These are phyloP conservation scores for Lampropteryx suffumata DNA, from an alignment of 2,888 invertebrate genomes.

Conservation along the genomic window DNA sequence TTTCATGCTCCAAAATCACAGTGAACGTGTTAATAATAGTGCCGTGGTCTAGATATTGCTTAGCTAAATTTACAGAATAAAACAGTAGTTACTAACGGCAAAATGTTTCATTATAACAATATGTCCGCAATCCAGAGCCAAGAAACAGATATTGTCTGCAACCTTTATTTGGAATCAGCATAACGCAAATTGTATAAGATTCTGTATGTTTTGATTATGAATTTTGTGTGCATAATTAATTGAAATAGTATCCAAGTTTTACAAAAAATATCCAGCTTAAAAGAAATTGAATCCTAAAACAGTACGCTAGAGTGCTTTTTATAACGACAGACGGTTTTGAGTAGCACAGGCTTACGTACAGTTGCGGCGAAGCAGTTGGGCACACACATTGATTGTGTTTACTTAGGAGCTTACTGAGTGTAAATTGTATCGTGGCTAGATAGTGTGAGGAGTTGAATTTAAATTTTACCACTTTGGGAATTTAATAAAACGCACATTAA, in stretches of 20 bases:
- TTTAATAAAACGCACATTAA: neutral
- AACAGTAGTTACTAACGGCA: too few relatives aligned
- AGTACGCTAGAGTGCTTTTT: constrained; percentile 3
- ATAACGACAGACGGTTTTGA: neutral
- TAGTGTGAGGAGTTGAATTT: constrained; percentile 21
- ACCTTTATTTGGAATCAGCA: too few relatives aligned
- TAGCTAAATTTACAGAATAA: constrained; percentile 17
- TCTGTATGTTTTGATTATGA: too few relatives aligned
- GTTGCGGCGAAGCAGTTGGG: constrained; percentile 24
- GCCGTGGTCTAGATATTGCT: constrained; percentile 31
- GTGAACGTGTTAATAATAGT: constrained; percentile 20
- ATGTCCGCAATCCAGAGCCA: too few relatives aligned
- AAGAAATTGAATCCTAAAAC: too few relatives aligned
- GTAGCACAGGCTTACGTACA: constrained; percentile 1
- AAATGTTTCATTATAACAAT: too few relatives aligned
- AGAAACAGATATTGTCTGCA: too few relatives aligned
- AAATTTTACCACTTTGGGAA: constrained; percentile 9
- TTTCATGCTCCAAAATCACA: constrained; percentile 9
- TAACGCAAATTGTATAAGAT: too few relatives aligned
- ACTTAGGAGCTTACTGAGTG: constrained; percentile 25
- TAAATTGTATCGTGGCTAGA: constrained; percentile 23
- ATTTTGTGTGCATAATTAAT: too few relatives aligned
- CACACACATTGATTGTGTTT: constrained; percentile 35
- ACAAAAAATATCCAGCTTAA: too few relatives aligned
- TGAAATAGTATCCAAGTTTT: too few relatives aligned